Evolutionary conservation across 2,888 invertebrate species (phyloP), one percentile per base, ranked within the genome.

Genomic region (Drosophila ustulata): DNA sequence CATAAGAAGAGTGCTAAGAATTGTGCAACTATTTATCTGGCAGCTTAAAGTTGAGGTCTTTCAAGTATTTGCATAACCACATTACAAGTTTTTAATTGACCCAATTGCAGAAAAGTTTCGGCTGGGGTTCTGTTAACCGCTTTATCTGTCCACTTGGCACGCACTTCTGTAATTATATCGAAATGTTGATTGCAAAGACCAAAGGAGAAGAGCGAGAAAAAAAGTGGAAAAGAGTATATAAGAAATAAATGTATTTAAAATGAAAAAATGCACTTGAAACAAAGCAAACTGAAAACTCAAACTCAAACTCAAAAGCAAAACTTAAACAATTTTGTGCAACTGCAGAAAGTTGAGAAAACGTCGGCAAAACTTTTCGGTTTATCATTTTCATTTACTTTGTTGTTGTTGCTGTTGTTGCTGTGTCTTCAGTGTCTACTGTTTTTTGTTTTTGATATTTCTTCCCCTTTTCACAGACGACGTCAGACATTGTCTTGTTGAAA

Each of bases 401-500:
- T 47, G 47, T 78, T 68, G 32, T 50, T 49, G 28, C 28, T 47
- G 47, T 78, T 68, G 32, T 50, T 49, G 28, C 28, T 30, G 7
- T 49, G 39, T 30, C 52, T 66, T n/a, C 43, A 26, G 9, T 47
- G 34, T 32, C 56, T 66, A 9, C 43, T 64, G 47, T 34, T 53
- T 34, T 23, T 37, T 23, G 6, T 51, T 45, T 23, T 62, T 66
- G 7, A 53, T 32, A 34, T 58, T 61, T 37, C 37, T 61, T 43
- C 28, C 67, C 63, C 53, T 51, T 32, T 71, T 79, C 50, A 56
- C 66, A 66, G 59, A 41, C 72, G 26, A 11, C 50, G 61, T 50
- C 85, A 71, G 89, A 87, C 88, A 76, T 87, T 79, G 89, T 85
- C 77, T 89, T 76, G 71, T 79, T 89, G 89, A 88, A 88, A 88